Percentiles rank a stretch among this genome's conserved stretches.
phyloP scores from a whole-genome alignment of 1,140 invertebrate species.

The Hyles euphorbiae region DNA sequence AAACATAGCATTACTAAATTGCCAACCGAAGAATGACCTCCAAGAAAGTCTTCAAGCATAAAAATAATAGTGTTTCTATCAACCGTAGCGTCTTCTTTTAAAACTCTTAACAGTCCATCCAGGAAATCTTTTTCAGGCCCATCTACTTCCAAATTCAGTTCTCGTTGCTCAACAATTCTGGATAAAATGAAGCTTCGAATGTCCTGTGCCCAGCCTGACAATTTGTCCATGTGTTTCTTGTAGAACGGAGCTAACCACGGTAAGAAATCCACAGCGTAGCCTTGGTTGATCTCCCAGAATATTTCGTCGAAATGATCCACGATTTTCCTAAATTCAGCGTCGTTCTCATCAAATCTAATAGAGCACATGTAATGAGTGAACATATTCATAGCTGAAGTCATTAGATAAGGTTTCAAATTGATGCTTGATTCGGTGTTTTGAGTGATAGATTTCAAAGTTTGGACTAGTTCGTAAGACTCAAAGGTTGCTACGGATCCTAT shows the following conservation, averaged over 20 bases:
- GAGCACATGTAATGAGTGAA: conserved; percentile 91
- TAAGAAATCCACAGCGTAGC: conserved; percentile 91
- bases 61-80: conserved; percentile 84
- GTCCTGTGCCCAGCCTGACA: conserved; percentile 80
- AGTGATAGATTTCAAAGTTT: conserved; percentile 64
- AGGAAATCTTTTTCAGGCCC: conserved; percentile 82
- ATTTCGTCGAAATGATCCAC: conserved; percentile 88
- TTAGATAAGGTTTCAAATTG: conserved; percentile 75
- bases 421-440: conserved; percentile 41
- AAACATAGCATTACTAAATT: conserved; percentile 88
- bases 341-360: conserved; percentile 81
- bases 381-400: conserved; percentile 86
- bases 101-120: conserved; percentile 82
- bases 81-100: conserved; percentile 78
- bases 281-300: conserved; percentile 94
- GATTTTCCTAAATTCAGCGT: conserved; percentile 80
- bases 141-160: conserved; percentile 75
- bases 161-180: conserved; percentile 81
- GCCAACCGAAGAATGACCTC: conserved; percentile 90
- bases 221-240: conserved; percentile 80
- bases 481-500: conserved; percentile 80
- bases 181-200: conserved; percentile 86
- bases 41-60: conserved; percentile 90
- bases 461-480: conserved; percentile 78
- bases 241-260: conserved; percentile 88